Base-by-base conservation (phyloP, 1,140 invertebrate species). In the Papilio polyxenes region DNA sequence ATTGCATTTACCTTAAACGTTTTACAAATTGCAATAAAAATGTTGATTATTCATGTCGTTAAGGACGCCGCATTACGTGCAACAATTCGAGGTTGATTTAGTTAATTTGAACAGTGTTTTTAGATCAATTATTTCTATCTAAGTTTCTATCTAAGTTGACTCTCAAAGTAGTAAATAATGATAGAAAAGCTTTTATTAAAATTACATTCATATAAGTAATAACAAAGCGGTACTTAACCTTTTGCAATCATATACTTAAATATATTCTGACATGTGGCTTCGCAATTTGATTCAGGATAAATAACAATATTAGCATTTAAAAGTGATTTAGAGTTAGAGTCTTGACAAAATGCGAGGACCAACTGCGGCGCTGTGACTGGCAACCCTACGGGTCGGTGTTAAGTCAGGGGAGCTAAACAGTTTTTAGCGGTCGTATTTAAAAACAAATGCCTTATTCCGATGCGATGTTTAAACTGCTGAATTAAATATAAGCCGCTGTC, bases 401-500 rank as follows among this genome's bases (percentile, higher is more conserved):
- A 20, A 53, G 0, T 53, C 75, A 77, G 75, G 20, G 49, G 44
- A 51, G 75, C 23, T 51, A 56, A 77, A 77, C 49, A 51, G 44
- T 77, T 77, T 77, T 77, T 77, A 53, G 75, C 44, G 20, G 11
- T 56, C 49, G 44, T 23, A 77, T 77, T 56, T 77, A 15, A 77
- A 23, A 49, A 37, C 20, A 51, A 75, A 75, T 75, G n/a, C 44
- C 40, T 75, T 49, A 75, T 75, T 75, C n/a, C 75, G 75, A 23
- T 77, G 75, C 49, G 48, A 56, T 56, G n/a, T 20, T 53, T 77
- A 31, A 77, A 53, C 48, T 23, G 11, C 17, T 75, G 74, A 77
- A 77, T 77, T 77, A 51, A 51, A 77, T 77, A 77, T 53, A 51
- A 77, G 20, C 13, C 13, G 75, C 48, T 56, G 75, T 77, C 49